These are phyloP conservation scores for Etheostoma nigrum DNA, from an alignment of 2,797 vertebrate species.

Conservation along the genomic window DNA sequence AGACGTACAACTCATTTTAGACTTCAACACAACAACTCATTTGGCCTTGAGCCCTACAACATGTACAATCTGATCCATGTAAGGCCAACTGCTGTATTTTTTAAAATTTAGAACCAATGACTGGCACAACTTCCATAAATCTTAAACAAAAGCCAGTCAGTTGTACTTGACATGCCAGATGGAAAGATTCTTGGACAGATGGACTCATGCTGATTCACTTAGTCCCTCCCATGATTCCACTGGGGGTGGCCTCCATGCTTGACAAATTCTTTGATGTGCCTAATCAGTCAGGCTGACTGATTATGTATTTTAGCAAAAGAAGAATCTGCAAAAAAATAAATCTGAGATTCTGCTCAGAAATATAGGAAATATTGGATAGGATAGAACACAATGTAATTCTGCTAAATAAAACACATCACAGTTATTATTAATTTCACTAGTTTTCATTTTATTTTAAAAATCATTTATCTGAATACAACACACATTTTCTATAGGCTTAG, in stretches of 20 bases:
- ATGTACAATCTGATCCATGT: background rate
- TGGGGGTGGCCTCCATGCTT: constrained; percentile 3
- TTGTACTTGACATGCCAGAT: constrained; percentile 38
- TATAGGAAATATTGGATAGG: too few species aligned
- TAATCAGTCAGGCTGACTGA: background rate
- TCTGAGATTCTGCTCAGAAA: too few species aligned
- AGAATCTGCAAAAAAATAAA: too few species aligned
- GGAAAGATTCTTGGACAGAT: constrained; percentile 40
- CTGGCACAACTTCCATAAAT: background rate
- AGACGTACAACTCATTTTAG: background rate
- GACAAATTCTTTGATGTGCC: constrained; percentile 9
- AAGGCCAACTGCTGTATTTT: background rate
- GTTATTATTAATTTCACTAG: too few species aligned
- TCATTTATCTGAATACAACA: too few species aligned
- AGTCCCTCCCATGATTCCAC: constrained; percentile 41
- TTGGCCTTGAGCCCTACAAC: background rate
- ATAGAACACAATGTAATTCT: too few species aligned
- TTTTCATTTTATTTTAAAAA: too few species aligned
- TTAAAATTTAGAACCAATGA: background rate
- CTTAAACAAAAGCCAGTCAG: background rate
- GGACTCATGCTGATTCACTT: constrained; percentile 38
- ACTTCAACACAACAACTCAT: background rate
- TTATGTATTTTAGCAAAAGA: too few species aligned
- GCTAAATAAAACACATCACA: too few species aligned
- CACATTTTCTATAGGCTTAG: too few species aligned